These are phyloP conservation scores for Phycodurus eques DNA, from an alignment of 2,113 vertebrate genomes.

Conservation along the genomic window DNA sequence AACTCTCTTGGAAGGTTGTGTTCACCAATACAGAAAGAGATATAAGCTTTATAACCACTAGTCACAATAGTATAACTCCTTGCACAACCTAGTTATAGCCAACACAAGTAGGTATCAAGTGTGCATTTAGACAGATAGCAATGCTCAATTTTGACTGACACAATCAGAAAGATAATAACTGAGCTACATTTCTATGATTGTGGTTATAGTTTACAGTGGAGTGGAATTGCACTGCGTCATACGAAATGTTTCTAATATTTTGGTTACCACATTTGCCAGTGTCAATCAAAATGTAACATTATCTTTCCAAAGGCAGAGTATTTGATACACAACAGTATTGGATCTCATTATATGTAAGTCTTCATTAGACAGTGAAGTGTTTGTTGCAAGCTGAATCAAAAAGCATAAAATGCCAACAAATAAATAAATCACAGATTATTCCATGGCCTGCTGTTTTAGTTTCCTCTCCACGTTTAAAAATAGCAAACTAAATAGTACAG, in stretches of 20 bases:
- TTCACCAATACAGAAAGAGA: background rate
- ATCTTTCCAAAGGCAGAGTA: background rate
- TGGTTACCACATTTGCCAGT: background rate
- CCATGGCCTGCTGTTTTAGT: background rate
- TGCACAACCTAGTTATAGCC: too few species aligned
- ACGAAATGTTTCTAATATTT: background rate
- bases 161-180: too few species aligned
- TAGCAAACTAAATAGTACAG: constrained; percentile 32
- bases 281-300: background rate
- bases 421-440: constrained; percentile 19
- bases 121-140: too few species aligned
- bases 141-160: too few species aligned
- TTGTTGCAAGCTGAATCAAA: constrained; percentile 6
- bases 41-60: too few species aligned
- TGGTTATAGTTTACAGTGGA: too few species aligned
- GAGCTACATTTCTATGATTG: too few species aligned
- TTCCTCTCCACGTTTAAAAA: constrained; percentile 31
- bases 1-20: background rate
- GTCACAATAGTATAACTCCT: too few species aligned
- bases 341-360: background rate
- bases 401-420: background rate
- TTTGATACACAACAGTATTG: background rate
- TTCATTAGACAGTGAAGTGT: background rate
- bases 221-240: too few species aligned
- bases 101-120: too few species aligned